These are phyloP conservation scores for Rugalucina vietnamica DNA, from an alignment of 2,888 invertebrate species.

Conservation along the genomic window DNA sequence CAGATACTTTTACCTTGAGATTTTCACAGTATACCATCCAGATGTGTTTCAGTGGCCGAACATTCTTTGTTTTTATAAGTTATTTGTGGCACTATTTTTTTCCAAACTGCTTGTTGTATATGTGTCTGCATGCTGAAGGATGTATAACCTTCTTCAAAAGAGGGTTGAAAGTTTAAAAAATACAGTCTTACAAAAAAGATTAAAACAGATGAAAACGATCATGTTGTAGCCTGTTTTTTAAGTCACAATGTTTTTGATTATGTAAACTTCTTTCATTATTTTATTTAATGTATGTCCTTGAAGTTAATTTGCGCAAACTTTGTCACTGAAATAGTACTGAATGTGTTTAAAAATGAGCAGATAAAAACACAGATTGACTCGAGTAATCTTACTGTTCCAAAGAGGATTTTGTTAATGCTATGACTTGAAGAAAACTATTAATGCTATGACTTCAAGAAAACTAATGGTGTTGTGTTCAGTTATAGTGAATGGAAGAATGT, in stretches of 20 bases:
- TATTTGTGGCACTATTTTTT: neutral
- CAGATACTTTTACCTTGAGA: no score
- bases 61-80: no score
- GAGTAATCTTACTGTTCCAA: no score
- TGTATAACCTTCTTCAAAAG: neutral
- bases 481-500: no score
- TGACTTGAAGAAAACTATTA: no score
- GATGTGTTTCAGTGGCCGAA: no score
- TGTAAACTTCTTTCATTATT: neutral
- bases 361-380: no score
- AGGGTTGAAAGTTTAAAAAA: slow-evolving; percentile 2
- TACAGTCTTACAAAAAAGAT: slow-evolving; percentile 8
- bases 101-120: neutral
- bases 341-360: neutral
- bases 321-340: neutral
- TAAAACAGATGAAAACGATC: slow-evolving; percentile 2
- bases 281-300: neutral
- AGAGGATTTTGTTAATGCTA: no score
- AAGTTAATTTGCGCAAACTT: neutral
- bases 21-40: no score
- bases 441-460: no score
- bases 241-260: neutral
- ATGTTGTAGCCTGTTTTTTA: slow-evolving; percentile 6
- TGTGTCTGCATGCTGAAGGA: slow-evolving; percentile 8
- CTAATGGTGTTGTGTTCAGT: no score